These are phyloP conservation scores for Drosophila ustulata DNA, from an alignment of 2,888 invertebrate genomes.

Conservation along the genomic window DNA sequence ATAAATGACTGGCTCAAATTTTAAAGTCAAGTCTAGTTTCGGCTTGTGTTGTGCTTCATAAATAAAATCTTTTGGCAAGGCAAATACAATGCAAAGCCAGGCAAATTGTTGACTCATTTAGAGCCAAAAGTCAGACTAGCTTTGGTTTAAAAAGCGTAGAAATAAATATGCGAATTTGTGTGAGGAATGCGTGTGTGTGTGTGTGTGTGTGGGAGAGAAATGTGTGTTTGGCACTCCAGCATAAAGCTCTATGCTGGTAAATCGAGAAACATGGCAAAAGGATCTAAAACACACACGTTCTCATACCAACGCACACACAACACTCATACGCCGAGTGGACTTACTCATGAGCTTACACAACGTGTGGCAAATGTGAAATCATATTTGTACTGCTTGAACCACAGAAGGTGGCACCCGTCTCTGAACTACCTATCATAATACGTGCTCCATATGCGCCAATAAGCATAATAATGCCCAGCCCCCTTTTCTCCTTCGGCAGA, in stretches of 20 bases:
- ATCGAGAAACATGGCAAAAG: slow-evolving; percentile 43
- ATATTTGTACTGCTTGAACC: slow-evolving; percentile 1
- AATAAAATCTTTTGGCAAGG: not conserved
- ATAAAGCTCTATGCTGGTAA: slow-evolving; percentile 33
- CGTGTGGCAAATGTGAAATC: slow-evolving; percentile 29
- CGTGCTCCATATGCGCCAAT: slow-evolving; percentile 76
- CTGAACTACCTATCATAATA: slow-evolving; percentile 74
- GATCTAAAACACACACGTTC: slow-evolving; percentile 37
- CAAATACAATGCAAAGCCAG: slow-evolving; percentile 10
- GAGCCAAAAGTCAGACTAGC: not conserved
- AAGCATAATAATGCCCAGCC: slow-evolving; percentile 69
- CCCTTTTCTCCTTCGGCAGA: not conserved
- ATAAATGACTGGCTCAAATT: not conserved
- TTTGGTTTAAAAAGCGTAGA: slow-evolving; percentile 18
- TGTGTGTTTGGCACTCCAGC: slow-evolving; percentile 2
- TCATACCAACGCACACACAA: not conserved
- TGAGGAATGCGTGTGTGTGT: not conserved
- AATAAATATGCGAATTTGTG: slow-evolving; percentile 2
- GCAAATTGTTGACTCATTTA: slow-evolving; percentile 32
- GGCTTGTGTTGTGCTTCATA: not conserved
- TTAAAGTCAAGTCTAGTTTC: not conserved
- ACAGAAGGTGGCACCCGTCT: slow-evolving; percentile 4
- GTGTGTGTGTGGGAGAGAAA: too few species aligned
- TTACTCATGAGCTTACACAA: slow-evolving; percentile 36
- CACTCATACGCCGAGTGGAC: slow-evolving; percentile 7